Evolutionary conservation across 2,797 vertebrate species (phyloP).

Genomic region (Chrysocyon brachyurus): DNA sequence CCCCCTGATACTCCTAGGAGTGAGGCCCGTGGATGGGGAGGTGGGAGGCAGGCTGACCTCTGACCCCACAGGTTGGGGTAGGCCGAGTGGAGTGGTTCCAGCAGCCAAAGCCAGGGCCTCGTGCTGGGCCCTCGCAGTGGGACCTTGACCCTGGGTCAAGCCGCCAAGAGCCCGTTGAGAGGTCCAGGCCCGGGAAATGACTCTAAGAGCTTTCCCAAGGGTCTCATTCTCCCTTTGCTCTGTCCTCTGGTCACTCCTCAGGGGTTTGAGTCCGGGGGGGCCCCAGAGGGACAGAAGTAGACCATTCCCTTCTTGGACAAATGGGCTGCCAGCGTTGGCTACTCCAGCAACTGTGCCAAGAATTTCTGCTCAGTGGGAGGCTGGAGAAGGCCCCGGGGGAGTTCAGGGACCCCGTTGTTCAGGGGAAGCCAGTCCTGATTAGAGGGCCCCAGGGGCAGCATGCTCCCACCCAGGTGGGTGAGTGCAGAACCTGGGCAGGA

Average conservation of each 20-base stretch:
- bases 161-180: background rate
- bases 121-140: background rate
- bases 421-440: background rate
- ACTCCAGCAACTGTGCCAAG: background rate
- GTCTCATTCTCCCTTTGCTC: background rate
- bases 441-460: background rate
- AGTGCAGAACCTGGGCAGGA: background rate
- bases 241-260: background rate
- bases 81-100: background rate
- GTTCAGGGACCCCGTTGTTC: background rate
- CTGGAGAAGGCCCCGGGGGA: background rate
- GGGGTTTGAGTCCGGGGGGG: background rate
- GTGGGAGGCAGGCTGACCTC: background rate
- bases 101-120: background rate
- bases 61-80: background rate
- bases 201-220: background rate
- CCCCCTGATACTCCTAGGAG: background rate
- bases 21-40: background rate
- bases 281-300: fast-evolving
- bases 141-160: background rate
- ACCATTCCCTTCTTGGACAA: background rate
- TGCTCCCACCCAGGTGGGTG: background rate
- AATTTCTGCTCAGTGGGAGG: background rate
- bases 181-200: background rate
- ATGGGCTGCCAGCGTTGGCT: background rate